Evolutionary conservation across 2,113 vertebrate genomes (phyloP), one percentile per base, ranked within the genome.

Genomic region (Leptocoma aspasia): DNA sequence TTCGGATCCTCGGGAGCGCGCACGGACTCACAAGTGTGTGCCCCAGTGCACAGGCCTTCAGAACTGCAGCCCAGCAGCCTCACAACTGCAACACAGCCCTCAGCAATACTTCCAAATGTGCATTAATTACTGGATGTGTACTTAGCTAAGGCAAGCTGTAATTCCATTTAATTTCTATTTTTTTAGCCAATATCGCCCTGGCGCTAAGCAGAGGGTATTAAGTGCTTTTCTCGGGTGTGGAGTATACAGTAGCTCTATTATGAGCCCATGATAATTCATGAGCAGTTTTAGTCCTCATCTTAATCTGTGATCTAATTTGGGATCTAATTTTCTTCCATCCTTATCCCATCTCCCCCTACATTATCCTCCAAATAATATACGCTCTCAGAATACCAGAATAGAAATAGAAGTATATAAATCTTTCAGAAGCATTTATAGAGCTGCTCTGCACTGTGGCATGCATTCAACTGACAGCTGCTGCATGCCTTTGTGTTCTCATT

Each of bases 321-420:
- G 79, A 86, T 92, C 68, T 80, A 63, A 78, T 96, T 97, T 96
- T 82, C 68, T 93, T 88, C 64, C 69, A 41, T 47, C 78, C 71
- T 95, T 83, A 86, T 91, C 71, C 82, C 45, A 88, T 95, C 92
- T 91, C 91, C 86, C 82, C 41, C 72, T 88, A 59, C 81, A 89
- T 96, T 88, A 90, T 71, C 84, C 82, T 91, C 66, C 92, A 96
- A 96, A 97, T 95, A 96, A 98, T 97, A 97, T 94, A 82, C 44
- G 11, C 41, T 94, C 69, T 84, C 57, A 79, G 69, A 97, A 97
- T 76, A 97, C 90, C 81, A 95, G 96, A 95, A 90, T 76, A 86
- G 86, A 97, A 93, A 73, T 31, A 95, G 92, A 96, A 95, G 60
- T 85, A 87, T 50, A 97, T 96, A 82, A 97, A 97, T 92, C 89